A percentile compares a stretch with the other conserved stretches of the same genome.
phyloP scores from a whole-genome alignment of 2,797 vertebrate genomes.

The Platyrinchus mystaceus region DNA sequence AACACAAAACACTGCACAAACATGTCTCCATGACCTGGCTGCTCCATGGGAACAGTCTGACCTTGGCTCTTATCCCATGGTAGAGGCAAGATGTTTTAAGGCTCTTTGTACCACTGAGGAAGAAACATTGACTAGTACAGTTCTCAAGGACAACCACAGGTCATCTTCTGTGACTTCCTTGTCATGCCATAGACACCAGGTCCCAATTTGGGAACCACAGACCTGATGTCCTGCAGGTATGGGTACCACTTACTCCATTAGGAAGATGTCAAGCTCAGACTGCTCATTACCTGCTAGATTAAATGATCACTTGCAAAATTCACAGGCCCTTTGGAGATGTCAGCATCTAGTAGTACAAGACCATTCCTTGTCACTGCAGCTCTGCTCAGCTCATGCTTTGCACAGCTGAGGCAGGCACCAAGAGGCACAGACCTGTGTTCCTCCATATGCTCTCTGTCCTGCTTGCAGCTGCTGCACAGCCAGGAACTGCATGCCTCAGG shows the following conservation, averaged over 20 bases:
- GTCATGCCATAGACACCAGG: neutral
- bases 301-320: neutral
- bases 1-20: neutral
- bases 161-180: neutral
- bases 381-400: neutral
- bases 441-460: neutral
- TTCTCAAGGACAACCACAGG: neutral
- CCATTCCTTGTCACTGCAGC: neutral
- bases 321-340: neutral
- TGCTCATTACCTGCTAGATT: neutral
- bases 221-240: neutral
- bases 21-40: neutral
- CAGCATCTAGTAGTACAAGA: neutral
- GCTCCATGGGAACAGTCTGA: neutral
- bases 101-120: neutral
- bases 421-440: neutral
- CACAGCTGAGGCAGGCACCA: neutral
- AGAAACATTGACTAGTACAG: neutral
- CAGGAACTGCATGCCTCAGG: fast-evolving
- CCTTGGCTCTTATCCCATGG: neutral
- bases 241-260: neutral
- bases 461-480: neutral
- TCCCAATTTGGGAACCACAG: neutral
- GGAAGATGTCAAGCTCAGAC: neutral
- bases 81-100: neutral